phyloP scores from a whole-genome alignment of 2,113 vertebrate species.

The Pomatorhinus ruficollis region DNA sequence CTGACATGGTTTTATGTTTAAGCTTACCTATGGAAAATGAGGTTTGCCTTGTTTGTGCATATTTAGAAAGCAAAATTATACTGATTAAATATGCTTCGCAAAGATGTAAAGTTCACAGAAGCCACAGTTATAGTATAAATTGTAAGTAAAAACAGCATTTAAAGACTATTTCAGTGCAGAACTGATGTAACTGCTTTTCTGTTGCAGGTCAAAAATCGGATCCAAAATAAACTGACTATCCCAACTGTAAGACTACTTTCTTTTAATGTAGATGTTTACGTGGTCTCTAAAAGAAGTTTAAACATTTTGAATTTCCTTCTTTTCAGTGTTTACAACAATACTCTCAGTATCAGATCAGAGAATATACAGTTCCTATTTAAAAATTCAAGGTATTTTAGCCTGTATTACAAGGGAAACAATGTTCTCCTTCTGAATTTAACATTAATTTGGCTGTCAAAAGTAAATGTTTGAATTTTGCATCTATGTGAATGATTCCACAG shows the following conservation, averaged over 20 bases:
- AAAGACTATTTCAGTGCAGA: background rate
- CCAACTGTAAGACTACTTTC: background rate
- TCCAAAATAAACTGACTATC: background rate
- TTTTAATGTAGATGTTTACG: background rate
- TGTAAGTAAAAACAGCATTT: background rate
- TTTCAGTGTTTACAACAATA: background rate
- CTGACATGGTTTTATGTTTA: background rate
- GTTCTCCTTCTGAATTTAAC: background rate
- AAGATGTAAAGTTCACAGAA: background rate
- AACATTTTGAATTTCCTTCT: background rate
- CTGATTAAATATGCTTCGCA: background rate
- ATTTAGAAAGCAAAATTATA: background rate
- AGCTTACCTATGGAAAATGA: background rate
- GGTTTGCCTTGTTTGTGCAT: background rate
- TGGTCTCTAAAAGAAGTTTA: background rate
- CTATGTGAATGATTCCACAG: background rate
- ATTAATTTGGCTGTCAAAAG: background rate
- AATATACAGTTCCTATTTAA: background rate
- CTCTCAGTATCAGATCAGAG: background rate
- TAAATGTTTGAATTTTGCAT: background rate
- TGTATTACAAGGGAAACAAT: background rate
- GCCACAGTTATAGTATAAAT: background rate
- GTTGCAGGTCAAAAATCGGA: background rate
- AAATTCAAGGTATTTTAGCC: background rate
- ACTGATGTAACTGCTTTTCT: background rate